Evolutionary conservation across 2,113 vertebrate species (phyloP).

Genomic region (Macquaria ambigua): DNA sequence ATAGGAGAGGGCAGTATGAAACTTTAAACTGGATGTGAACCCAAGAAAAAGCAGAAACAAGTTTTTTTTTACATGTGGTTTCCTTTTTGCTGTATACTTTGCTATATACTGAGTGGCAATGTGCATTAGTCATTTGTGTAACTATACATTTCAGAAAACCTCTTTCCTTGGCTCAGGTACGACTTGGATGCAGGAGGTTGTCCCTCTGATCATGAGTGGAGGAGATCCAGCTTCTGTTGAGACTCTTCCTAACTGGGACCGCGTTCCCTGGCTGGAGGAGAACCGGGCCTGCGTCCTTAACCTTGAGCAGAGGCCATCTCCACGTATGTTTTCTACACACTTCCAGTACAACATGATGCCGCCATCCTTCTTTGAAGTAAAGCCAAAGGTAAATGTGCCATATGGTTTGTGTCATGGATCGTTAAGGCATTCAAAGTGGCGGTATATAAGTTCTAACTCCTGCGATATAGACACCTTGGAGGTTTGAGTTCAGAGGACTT

Average conservation of each 20-base stretch:
- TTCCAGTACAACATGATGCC: constrained; percentile 80
- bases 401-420: neutral
- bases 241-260: constrained; percentile 80
- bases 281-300: constrained; percentile 37
- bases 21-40: too few relatives aligned
- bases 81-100: too few relatives aligned
- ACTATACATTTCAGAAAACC: neutral
- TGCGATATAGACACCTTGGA: too few relatives aligned
- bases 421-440: neutral
- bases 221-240: constrained; percentile 79
- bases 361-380: constrained; percentile 75
- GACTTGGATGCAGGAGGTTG: constrained; percentile 85
- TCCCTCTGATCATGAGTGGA: constrained; percentile 78
- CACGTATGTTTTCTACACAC: constrained; percentile 79
- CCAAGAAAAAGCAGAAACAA: too few relatives aligned
- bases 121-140: neutral
- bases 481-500: too few relatives aligned
- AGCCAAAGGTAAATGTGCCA: constrained; percentile 78
- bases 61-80: too few relatives aligned
- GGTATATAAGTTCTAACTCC: too few relatives aligned
- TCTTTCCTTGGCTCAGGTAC: constrained; percentile 71
- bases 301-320: constrained; percentile 79
- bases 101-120: neutral
- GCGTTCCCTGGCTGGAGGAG: constrained; percentile 85
- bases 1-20: too few relatives aligned